Evolutionary conservation across 2,113 vertebrate species (phyloP).

Genomic region (Syngnathoides biaculeatus): DNA sequence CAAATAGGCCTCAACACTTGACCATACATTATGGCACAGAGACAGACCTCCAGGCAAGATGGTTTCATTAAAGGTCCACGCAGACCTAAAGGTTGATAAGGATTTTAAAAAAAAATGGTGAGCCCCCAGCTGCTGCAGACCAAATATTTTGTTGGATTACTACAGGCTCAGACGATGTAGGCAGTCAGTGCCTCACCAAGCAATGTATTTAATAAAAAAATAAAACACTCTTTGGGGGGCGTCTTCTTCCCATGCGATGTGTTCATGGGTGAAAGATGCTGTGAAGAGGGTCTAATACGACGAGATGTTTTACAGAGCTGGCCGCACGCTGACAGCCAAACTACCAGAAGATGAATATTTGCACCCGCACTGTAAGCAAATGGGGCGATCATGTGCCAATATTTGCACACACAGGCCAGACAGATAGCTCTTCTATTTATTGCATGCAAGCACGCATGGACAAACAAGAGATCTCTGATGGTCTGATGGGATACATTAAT

Average conservation of each 20-base stretch:
- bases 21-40: conserved; percentile 37
- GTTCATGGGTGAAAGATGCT: background rate
- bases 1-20: conserved; percentile 61
- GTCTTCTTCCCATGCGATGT: background rate
- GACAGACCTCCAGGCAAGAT: conserved; percentile 29
- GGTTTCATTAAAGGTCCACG: conserved; percentile 44
- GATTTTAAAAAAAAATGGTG: background rate
- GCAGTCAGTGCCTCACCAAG: background rate
- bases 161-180: background rate
- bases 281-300: background rate
- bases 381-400: conserved; percentile 3
- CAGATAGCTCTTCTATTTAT: conserved; percentile 31
- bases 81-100: conserved; percentile 33
- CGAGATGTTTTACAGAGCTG: background rate
- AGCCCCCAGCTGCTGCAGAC: background rate
- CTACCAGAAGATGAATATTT: conserved; percentile 14
- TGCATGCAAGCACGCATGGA: conserved; percentile 21
- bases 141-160: conserved; percentile 7
- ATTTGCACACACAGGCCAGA: conserved; percentile 14
- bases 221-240: background rate
- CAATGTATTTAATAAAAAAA: background rate
- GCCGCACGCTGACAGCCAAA: background rate
- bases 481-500: conserved; percentile 68
- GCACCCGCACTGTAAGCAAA: conserved; percentile 10
- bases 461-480: no score